Evolutionary conservation across 1,140 invertebrate genomes (phyloP), one percentile per base, ranked within the genome.

Genomic region (Oscheius sp.): DNA sequence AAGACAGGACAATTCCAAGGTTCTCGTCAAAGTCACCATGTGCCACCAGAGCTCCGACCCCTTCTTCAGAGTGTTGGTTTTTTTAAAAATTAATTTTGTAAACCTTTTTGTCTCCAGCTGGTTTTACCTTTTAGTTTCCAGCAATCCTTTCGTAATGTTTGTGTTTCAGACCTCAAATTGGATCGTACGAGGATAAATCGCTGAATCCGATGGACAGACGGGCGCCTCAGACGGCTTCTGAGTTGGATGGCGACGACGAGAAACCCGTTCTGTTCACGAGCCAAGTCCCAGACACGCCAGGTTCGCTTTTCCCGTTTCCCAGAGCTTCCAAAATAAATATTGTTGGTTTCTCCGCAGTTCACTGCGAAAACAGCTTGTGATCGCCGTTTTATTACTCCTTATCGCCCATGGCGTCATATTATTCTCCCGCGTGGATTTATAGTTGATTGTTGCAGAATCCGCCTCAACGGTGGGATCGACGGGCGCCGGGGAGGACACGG

Each of bases 1-100:
- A 84, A 88, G 95, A 34, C 92, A 94, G 82, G 94, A 97, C 86
- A 97, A 98, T 87, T 96, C 94, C 36, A 94, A 94, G 88, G 88
- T 98, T 15, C 88, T 91, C 80, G 90, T 98, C 70, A 89, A 91
- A 62, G 91, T 98, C 74, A 90, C 91, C 80, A 93, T 97, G 91
- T 91, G 92, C 79, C 92, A 97, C 89, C 89, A 94, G 63, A 91
- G 92, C 58, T 94, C 94, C 58, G 95, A 98, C 87, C 93, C 95
- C 75, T 90, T 95, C 71, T 98, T 97, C 85, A 96, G 97, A 91
- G 93, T 93, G 94, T 96, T 86, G 90, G 91, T 89, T 52, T 72
- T 45, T 23, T 66, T 32, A 3, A 20, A 3, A 20, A 15, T 26
- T 55, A n/a, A n/a, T 7, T 35, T 2, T 38, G 62, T 35, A 2